Percentiles rank a stretch among this genome's conserved stretches.
phyloP scores from a whole-genome alignment of 2,797 vertebrate genomes.

The Xiphorhynchus erythropygius region DNA sequence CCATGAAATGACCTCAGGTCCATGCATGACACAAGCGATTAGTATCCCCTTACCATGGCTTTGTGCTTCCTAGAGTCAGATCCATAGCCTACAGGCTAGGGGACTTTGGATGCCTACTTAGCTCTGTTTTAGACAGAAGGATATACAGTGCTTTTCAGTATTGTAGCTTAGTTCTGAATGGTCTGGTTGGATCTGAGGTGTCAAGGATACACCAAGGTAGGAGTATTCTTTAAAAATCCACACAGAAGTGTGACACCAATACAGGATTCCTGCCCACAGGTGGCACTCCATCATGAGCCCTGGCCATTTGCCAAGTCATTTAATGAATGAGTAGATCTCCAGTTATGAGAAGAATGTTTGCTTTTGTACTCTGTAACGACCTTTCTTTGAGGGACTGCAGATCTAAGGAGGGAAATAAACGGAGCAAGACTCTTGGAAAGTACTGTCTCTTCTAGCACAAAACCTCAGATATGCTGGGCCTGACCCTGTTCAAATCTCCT shows the following conservation, averaged over 20 bases:
- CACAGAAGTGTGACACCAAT: not conserved
- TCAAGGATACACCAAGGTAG: not conserved
- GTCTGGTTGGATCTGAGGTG: not conserved
- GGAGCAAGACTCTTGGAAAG: not conserved
- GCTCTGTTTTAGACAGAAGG: not conserved
- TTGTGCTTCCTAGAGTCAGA: not conserved
- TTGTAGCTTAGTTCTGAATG: not conserved
- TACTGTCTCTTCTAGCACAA: not conserved
- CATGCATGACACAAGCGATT: fast-evolving
- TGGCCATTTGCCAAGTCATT: not conserved
- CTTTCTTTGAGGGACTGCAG: not conserved
- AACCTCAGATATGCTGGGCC: not conserved
- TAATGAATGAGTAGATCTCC: not conserved
- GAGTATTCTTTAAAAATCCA: not conserved
- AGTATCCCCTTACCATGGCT: not conserved
- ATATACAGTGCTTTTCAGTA: not conserved
- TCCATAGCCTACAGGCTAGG: not conserved
- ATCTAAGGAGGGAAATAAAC: not conserved
- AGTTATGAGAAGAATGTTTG: not conserved
- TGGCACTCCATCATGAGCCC: not conserved
- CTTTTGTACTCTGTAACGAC: not conserved
- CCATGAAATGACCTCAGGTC: not conserved
- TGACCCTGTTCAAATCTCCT: not conserved
- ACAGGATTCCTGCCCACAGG: not conserved
- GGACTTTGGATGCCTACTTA: not conserved